Evolutionary conservation across 2,113 vertebrate species (phyloP), one percentile per base, ranked within the genome.

Genomic region (Sula dactylatra): DNA sequence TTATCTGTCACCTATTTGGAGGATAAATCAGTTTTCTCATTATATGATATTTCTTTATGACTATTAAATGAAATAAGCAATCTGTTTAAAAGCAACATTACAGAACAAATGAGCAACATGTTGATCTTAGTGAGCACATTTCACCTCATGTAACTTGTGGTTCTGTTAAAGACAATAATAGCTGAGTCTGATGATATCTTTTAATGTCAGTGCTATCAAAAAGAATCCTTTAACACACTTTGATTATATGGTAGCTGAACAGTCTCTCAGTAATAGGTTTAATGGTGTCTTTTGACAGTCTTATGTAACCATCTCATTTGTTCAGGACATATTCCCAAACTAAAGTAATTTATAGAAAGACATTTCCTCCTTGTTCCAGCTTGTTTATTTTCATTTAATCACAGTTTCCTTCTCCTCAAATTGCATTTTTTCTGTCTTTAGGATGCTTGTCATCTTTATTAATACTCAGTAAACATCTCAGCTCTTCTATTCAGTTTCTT

Each of bases 361-460:
- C 32, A 20, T 95, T 95, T 88, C 34, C 70, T 71, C 27, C 27
- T 82, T 72, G 32, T 86, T 76, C 20, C 42, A 55, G n/a, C 31
- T 96, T 97, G 86, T 94, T 88, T 91, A 86, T 76, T 97, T 92
- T 82, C 80, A 84, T 95, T 94, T 93, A 67, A 95, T 74, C 55
- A 93, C 14, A 91, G 16, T 13, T 97, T 88, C 72, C 64, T 71
- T 92, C 54, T 94, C 64, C 31, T 85, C 32, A 91, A 65, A 80
- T 29, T 61, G 12, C 10, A 20, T 58, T 78, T 71, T 59, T 88
- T 49, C 36, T 95, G 27, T 88, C 45, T 91, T 74, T 74, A 45
- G 69, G 27, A 73, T 79, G 45, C 66, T 59, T 55, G 12, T 67
- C 47, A 54, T 40, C 96, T 95, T 72, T 94, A 36, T 82, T 90